These are phyloP conservation scores for Himalopsyche phryganea DNA, from an alignment of 1,140 invertebrate species.

Conservation along the genomic window DNA sequence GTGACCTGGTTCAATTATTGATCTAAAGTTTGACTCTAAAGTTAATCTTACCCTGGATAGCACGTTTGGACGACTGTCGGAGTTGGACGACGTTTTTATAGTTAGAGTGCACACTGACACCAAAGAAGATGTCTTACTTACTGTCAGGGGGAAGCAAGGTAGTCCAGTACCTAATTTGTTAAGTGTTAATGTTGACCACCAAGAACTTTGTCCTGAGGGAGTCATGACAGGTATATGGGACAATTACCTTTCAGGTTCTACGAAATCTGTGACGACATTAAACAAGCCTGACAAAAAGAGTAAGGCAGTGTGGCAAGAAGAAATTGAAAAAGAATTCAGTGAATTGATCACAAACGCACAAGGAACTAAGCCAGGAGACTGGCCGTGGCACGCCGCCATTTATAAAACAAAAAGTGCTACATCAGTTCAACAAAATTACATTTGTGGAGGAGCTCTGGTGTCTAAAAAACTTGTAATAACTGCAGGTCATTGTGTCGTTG, in stretches of 20 bases:
- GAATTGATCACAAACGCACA: constrained; percentile 5
- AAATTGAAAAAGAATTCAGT: not conserved
- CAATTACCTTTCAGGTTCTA: no score
- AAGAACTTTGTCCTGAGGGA: constrained; percentile 6
- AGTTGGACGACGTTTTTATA: no score
- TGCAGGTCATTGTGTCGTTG: constrained; percentile 26
- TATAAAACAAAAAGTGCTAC: constrained; percentile 7
- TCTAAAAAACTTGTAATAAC: constrained; percentile 16
- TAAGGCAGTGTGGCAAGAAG: constrained; percentile 1
- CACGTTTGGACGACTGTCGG: no score
- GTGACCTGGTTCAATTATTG: no score
- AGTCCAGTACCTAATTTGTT: constrained; percentile 6
- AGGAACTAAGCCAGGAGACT: constrained; percentile 18
- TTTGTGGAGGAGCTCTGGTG: constrained; percentile 24
- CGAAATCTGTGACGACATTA: no score
- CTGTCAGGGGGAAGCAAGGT: not conserved
- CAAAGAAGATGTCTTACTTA: no score
- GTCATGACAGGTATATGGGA: not conserved
- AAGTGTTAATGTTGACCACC: not conserved
- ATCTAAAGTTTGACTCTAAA: no score
- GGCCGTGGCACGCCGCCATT: constrained; percentile 30
- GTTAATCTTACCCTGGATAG: no score
- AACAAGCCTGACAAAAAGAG: not conserved
- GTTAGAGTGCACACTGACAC: no score
- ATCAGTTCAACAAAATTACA: constrained; percentile 10